phyloP scores from a whole-genome alignment of 2,888 invertebrate species.

The Drosophila macrospina region DNA sequence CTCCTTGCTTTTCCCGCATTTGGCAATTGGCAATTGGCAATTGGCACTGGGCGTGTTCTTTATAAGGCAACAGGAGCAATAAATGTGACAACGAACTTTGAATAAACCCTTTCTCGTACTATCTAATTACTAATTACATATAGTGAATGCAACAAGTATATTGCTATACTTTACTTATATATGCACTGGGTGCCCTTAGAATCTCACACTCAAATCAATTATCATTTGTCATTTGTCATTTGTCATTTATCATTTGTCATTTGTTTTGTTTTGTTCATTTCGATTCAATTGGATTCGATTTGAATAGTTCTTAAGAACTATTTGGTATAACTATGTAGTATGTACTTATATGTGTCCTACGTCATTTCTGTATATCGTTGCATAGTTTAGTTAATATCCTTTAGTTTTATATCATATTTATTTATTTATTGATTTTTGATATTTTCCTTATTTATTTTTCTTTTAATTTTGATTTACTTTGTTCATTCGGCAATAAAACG shows the following conservation, averaged over 20 bases:
- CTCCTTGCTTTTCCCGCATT: conserved; percentile 36
- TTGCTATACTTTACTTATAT: neutral
- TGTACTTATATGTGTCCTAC: conserved; percentile 9
- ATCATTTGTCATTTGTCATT: conserved; percentile 5
- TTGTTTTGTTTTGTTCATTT: conserved; percentile 15
- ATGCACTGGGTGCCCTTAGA: conserved; percentile 28
- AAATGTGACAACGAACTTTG: conserved; percentile 33
- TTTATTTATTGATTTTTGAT: conserved; percentile 2
- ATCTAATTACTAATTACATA: conserved; percentile 9
- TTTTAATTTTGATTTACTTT: conserved; percentile 3
- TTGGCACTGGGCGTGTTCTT: conserved; percentile 23
- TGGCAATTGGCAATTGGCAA: conserved; percentile 3
- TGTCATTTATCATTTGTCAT: too few relatives aligned
- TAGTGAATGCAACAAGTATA: conserved; percentile 1
- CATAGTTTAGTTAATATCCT: conserved; percentile 22
- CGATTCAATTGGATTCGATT: neutral
- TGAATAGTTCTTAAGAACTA: neutral
- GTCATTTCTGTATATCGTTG: conserved; percentile 25
- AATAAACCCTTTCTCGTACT: conserved; percentile 2
- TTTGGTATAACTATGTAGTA: conserved; percentile 12
- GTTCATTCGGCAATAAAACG: conserved; percentile 61
- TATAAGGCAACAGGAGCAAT: conserved; percentile 34
- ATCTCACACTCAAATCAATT: conserved; percentile 37
- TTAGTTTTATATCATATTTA: conserved; percentile 22
- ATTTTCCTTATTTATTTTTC: neutral